Evolutionary conservation across 2,113 vertebrate genomes (phyloP), one percentile per base, ranked within the genome.

Genomic region (Catharus bicknelli): DNA sequence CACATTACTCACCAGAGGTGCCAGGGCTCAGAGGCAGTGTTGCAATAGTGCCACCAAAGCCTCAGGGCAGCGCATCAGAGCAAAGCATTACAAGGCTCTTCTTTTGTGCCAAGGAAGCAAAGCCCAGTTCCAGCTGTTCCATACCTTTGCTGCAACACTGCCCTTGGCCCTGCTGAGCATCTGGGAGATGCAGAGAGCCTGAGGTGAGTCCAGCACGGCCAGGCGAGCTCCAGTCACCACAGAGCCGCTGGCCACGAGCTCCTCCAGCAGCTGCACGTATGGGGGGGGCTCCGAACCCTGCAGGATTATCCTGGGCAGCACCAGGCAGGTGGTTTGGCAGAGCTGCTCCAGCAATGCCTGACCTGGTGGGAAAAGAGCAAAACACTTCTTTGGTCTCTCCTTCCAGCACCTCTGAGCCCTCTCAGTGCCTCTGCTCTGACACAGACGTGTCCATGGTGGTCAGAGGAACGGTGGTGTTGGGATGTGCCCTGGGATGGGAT

Each of bases 271-370:
- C 7, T 96, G 93, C 20, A 98, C 76, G 15, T 96, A 96, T 3
- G 95, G 89, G 7, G 95, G 94, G 29, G 18, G 83, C 57, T 86
- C 90, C 16, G 90, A 58, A 36, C 91, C 95, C 48, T 12, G 64
- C 32, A 96, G 89, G 42, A 95, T 57, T 22, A 95, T 81, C 43
- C 88, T 73, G 5, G 97, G 97, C 66, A 98, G 32, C 30, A 98
- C 9, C 61, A 98, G 94, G 95, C 97, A 98, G 66, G 96, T 98
- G 86, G 92, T 97, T 75, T 98, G 98, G 94, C 97, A 97, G 59
- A 88, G 82, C 77, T 83, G 82, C 57, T 72, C 93, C 62, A 76
- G 77, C 64, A 85, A 29, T 10, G 83, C 72, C 38, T 7, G 16
- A 27, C 48, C 96, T 97, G 81, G 32, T 26, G 40, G 70, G 30